These are phyloP conservation scores for Graphium colonna DNA, from an alignment of 2,888 invertebrate species.

Conservation along the genomic window DNA sequence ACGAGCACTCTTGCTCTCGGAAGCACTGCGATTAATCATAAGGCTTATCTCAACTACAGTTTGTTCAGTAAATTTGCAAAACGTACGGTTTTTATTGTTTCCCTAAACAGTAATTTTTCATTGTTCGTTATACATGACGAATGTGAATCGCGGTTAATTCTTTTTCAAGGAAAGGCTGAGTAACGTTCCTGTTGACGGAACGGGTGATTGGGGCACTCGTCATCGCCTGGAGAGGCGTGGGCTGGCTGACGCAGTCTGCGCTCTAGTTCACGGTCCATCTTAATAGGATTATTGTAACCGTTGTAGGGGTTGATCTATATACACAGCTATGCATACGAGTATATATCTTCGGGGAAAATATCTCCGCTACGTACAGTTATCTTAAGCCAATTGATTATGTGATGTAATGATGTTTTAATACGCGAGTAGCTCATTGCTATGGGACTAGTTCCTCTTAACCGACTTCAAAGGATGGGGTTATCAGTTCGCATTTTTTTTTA, in stretches of 20 bases:
- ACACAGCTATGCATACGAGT: background rate
- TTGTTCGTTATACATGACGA: background rate
- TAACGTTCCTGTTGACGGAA: background rate
- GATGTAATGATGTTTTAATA: too few species aligned
- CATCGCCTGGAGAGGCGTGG: background rate
- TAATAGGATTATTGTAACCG: background rate
- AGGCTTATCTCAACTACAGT: background rate
- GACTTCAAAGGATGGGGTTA: too few species aligned
- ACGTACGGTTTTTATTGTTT: background rate
- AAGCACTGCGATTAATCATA: background rate
- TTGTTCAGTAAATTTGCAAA: background rate
- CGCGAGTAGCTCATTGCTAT: too few species aligned
- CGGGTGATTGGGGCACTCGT: too few species aligned
- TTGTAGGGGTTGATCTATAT: background rate
- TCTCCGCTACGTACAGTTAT: too few species aligned
- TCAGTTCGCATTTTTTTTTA: too few species aligned
- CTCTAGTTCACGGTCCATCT: background rate
- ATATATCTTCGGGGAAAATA: too few species aligned
- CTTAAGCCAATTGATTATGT: too few species aligned
- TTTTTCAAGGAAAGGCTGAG: constrained; percentile 6
- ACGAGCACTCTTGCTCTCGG: background rate
- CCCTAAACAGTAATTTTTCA: background rate
- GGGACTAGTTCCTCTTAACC: too few species aligned
- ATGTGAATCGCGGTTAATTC: background rate
- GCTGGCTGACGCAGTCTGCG: too few species aligned